A percentile compares a stretch with the other conserved stretches of the same genome.
phyloP scores from a whole-genome alignment of 2,797 vertebrate genomes.

The Cirrhinus mrigala region DNA sequence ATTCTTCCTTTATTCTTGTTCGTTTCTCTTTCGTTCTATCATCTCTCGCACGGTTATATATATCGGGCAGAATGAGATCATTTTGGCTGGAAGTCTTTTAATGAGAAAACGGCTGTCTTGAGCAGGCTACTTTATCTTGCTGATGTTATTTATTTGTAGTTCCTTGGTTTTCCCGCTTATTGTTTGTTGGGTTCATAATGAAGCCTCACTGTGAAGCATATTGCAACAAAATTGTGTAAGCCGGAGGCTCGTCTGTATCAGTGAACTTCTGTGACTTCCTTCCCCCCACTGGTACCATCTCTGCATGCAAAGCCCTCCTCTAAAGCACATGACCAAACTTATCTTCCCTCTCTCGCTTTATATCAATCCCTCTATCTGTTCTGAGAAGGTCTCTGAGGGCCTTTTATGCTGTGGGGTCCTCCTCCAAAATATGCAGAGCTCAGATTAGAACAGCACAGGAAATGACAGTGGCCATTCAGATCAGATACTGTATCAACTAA shows the following conservation, averaged over 20 bases:
- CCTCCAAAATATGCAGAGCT: slow-evolving; percentile 71
- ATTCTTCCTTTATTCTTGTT: slow-evolving; percentile 36
- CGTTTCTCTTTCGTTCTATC: slow-evolving; percentile 8
- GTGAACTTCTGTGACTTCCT: slow-evolving; percentile 12
- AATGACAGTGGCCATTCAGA: slow-evolving; percentile 78
- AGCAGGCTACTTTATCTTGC: background rate
- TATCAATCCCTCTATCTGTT: slow-evolving; percentile 27
- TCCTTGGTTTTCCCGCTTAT: background rate
- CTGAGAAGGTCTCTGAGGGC: slow-evolving; percentile 66
- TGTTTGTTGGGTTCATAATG: slow-evolving; percentile 15
- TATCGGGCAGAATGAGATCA: background rate
- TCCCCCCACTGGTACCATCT: slow-evolving; percentile 5
- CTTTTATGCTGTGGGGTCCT: slow-evolving; percentile 72
- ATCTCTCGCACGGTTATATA: background rate
- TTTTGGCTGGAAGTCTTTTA: slow-evolving; percentile 3
- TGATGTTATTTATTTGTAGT: slow-evolving; percentile 1
- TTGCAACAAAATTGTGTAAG: slow-evolving; percentile 38
- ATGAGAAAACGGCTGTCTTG: background rate
- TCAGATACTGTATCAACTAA: slow-evolving; percentile 75
- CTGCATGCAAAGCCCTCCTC: slow-evolving; percentile 28
- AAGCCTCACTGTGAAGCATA: background rate
- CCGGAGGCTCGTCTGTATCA: background rate
- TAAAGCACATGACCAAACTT: slow-evolving; percentile 53
- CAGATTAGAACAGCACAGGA: slow-evolving; percentile 80
- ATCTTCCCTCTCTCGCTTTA: slow-evolving; percentile 40